Conservation (phyloP, 2,797 vertebrate species). For the Pteronotus mesoamericanus region DNA sequence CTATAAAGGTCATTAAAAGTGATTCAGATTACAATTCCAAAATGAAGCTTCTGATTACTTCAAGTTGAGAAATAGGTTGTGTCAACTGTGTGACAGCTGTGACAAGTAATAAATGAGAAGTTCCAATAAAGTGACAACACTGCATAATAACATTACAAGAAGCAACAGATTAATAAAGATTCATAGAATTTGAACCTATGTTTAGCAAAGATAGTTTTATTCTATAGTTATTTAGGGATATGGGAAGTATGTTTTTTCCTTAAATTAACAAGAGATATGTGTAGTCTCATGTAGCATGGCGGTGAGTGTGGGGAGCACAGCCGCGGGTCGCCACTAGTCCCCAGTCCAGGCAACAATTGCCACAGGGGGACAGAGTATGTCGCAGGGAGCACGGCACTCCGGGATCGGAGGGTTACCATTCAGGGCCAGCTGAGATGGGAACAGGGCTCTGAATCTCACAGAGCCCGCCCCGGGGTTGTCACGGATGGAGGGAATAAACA, state of each 20-base stretch:
- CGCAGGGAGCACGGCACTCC: too few species aligned
- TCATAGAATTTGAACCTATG: slow-evolving; percentile 28
- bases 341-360: too few species aligned
- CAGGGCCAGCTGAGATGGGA: too few species aligned
- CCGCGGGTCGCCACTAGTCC: too few species aligned
- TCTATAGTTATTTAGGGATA: neutral
- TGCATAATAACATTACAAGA: slow-evolving; percentile 25
- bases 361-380: too few species aligned
- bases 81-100: slow-evolving; percentile 15
- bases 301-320: too few species aligned
- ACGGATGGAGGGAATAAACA: too few species aligned
- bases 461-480: too few species aligned
- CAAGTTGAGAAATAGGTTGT: slow-evolving; percentile 6
- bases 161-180: slow-evolving; percentile 13
- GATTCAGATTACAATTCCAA: slow-evolving; percentile 22
- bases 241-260: neutral
- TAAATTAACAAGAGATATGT: slow-evolving; percentile 6
- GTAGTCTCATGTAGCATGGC: too few species aligned
- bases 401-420: too few species aligned
- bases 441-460: too few species aligned
- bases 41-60: slow-evolving; percentile 26
- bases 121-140: slow-evolving; percentile 2
- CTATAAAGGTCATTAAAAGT: slow-evolving; percentile 13
- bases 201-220: slow-evolving; percentile 16
- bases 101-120: slow-evolving; percentile 39